Conservation (phyloP, 2,113 vertebrate species). For the Ptyas mucosa region DNA sequence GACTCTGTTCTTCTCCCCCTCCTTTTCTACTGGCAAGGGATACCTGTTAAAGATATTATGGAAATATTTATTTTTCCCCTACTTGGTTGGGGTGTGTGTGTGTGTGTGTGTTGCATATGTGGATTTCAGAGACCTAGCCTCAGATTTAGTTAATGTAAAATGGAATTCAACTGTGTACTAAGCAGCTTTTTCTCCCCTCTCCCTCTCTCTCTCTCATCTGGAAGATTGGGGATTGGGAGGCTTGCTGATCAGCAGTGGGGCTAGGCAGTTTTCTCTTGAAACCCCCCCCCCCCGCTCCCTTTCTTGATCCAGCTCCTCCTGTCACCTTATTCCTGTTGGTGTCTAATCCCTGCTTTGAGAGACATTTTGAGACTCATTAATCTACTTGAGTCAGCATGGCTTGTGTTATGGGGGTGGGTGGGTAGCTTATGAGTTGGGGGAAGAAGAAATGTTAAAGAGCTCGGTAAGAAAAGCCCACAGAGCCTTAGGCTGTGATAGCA, state of each 20-base stretch:
- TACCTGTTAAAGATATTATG: background rate
- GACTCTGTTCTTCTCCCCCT: background rate
- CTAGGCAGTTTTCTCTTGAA: background rate
- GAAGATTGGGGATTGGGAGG: background rate
- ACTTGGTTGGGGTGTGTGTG: background rate
- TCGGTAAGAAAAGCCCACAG: background rate
- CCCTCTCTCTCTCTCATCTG: background rate
- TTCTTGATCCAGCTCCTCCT: background rate
- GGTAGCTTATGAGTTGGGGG: too few relatives aligned
- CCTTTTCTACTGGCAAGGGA: background rate
- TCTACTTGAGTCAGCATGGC: constrained; percentile 16
- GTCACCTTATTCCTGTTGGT: background rate
- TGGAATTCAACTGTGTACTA: background rate
- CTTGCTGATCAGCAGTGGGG: background rate
- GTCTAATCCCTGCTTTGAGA: constrained; percentile 14
- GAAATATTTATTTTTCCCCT: background rate
- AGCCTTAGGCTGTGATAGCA: background rate
- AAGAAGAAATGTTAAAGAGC: background rate
- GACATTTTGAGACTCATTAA: constrained; percentile 19
- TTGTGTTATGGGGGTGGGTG: background rate
- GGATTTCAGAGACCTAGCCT: background rate
- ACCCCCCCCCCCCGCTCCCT: too few relatives aligned
- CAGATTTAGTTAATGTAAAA: background rate
- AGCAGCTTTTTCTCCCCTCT: background rate
- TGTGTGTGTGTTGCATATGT: background rate